Base-by-base conservation (phyloP, 92 coral and sea anemone genomes). In the Epizoanthus scotinus region DNA sequence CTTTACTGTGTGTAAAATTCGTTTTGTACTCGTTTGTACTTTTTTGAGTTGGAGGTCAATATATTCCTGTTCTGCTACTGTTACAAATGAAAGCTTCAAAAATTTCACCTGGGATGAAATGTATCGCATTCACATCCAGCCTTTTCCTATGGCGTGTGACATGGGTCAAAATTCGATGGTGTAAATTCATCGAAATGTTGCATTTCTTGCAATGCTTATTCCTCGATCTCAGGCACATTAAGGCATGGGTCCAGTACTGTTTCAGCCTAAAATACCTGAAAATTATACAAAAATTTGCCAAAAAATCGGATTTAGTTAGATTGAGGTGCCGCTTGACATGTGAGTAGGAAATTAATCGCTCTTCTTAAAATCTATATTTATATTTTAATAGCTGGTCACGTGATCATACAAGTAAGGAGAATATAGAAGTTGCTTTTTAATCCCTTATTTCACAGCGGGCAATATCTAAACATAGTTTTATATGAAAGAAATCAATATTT, bases 181-280 rank as follows among this genome's bases (percentile, higher is more conserved):
- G n/a, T n/a, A n/a, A n/a, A n/a, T n/a, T n/a, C n/a, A n/a, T n/a
- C n/a, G n/a, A n/a, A n/a, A n/a, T n/a, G n/a, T n/a, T n/a, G n/a
- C n/a, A n/a, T n/a, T n/a, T n/a, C n/a, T n/a, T n/a, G n/a, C n/a
- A n/a, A n/a, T n/a, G n/a, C n/a, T n/a, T n/a, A n/a, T n/a, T n/a
- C n/a, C n/a, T 31, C 36, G 4, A 4, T 31, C 36, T 31, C 36
- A 4, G 36, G 36, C 36, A 31, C 36, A 31, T 70, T 70, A 70
- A 70, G 75, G 75, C 59, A 70, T 49, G 75, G 75, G 75, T 70
- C 59, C 40, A 44, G 59, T 44, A 70, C 20, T 44, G 17, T 70
- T 70, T 49, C 5, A 24, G 34, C 36, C 18, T 5, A 20, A 50
- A 70, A 10, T 70, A 13, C 7, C 19, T 44, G 25, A 10, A 44